Conservation (phyloP, 1,140 invertebrate genomes). For the Drosophila persimilis region DNA sequence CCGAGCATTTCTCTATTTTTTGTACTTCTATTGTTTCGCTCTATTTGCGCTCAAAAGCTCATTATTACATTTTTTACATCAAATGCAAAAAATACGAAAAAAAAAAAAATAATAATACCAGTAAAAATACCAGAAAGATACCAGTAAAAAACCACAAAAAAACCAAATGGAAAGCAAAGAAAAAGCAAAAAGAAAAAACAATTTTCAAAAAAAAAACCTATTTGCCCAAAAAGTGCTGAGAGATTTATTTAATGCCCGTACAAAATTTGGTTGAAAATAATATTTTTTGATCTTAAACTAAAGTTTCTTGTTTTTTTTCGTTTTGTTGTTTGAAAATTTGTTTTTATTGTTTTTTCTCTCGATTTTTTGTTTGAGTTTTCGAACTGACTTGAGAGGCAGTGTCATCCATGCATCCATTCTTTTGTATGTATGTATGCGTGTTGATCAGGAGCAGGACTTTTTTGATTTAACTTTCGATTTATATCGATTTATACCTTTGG, state of each 20-base stretch:
- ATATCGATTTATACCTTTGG: slow-evolving; percentile 37
- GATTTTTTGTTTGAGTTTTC: slow-evolving; percentile 34
- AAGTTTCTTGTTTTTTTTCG: slow-evolving; percentile 4
- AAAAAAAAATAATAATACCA: slow-evolving; percentile 10
- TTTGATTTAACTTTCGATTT: slow-evolving; percentile 81
- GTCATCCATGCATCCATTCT: slow-evolving; percentile 46
- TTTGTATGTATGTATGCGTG: slow-evolving; percentile 61
- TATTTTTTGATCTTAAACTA: neutral
- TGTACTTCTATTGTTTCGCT: slow-evolving; percentile 74
- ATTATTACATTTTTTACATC: slow-evolving; percentile 83
- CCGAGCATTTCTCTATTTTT: slow-evolving; percentile 68
- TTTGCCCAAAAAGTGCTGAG: slow-evolving; percentile 45
- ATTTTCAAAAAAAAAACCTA: slow-evolving; percentile 19
- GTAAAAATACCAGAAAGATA: slow-evolving; percentile 29
- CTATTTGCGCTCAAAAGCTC: slow-evolving; percentile 81
- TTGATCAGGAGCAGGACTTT: slow-evolving; percentile 67
- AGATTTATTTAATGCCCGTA: slow-evolving; percentile 19
- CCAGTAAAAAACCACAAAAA: slow-evolving; percentile 26
- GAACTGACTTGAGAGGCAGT: slow-evolving; percentile 54
- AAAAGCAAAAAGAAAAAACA: slow-evolving; percentile 17
- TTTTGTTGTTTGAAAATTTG: slow-evolving; percentile 39
- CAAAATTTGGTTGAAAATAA: slow-evolving; percentile 10
- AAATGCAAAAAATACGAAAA: slow-evolving; percentile 67
- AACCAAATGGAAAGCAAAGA: slow-evolving; percentile 30
- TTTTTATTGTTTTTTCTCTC: slow-evolving; percentile 41